phyloP scores from a whole-genome alignment of 1,140 invertebrate species.

The Chymomyza costata region DNA sequence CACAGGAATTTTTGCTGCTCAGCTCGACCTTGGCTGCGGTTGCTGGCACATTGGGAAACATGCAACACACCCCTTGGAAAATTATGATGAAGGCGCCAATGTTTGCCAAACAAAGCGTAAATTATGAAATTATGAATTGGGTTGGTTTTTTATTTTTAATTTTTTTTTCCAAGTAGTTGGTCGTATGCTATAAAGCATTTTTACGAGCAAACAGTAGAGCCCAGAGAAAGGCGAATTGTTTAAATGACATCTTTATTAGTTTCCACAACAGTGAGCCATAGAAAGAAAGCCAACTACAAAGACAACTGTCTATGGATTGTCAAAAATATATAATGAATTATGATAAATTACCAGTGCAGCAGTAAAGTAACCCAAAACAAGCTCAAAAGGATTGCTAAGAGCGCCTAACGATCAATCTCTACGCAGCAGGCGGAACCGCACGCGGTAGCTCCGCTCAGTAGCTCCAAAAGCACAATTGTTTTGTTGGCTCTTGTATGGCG shows the following conservation, averaged over 20 bases:
- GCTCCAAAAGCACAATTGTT: too few relatives aligned
- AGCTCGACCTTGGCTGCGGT: conserved; percentile 27
- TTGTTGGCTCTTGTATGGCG: conserved; percentile 23
- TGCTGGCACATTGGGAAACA: too few relatives aligned
- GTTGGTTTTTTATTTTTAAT: conserved; percentile 15
- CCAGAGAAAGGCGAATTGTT: conserved; percentile 44
- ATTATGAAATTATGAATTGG: conserved; percentile 75
- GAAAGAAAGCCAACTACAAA: conserved; percentile 16
- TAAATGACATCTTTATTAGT: conserved; percentile 74
- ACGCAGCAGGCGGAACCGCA: conserved; percentile 15
- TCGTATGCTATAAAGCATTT: conserved; percentile 53
- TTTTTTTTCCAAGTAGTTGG: not conserved
- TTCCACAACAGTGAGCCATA: conserved; percentile 57
- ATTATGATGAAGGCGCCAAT: conserved; percentile 50
- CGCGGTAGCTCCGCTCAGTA: conserved; percentile 37
- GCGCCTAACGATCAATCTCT: too few relatives aligned
- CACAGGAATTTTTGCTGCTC: conserved; percentile 52
- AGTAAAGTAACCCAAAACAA: conserved; percentile 8
- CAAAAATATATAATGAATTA: conserved; percentile 69
- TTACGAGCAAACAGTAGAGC: conserved; percentile 31
- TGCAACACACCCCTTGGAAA: conserved; percentile 27
- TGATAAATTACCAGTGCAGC: conserved; percentile 57
- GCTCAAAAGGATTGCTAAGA: conserved; percentile 3
- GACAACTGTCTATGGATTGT: conserved; percentile 19
- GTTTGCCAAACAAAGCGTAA: conserved; percentile 74